Evolutionary conservation across 2,888 invertebrate species (phyloP).

Genomic region (Nomada fabriciana): DNA sequence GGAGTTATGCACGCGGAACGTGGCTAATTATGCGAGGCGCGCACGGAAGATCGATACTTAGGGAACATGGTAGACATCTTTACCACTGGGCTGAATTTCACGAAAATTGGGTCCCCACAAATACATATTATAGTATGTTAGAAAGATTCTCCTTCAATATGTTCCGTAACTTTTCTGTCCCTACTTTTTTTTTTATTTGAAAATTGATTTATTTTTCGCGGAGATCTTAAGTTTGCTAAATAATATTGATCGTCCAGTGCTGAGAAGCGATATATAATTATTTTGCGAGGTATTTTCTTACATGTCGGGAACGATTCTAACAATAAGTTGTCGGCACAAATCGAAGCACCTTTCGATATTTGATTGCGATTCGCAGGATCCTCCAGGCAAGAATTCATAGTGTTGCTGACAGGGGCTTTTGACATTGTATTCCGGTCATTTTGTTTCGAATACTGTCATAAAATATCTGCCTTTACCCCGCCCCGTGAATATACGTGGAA

Average conservation of each 20-base stretch:
- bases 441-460: slow-evolving; percentile 26
- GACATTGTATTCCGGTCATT: slow-evolving; percentile 23
- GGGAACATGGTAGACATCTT: slow-evolving; percentile 6
- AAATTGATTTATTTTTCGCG: neutral
- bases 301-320: neutral
- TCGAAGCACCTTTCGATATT: neutral
- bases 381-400: neutral
- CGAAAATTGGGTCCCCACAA: slow-evolving; percentile 6
- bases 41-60: neutral
- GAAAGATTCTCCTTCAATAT: neutral
- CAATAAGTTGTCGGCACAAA: neutral
- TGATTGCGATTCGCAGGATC: neutral
- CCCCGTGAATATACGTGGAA: slow-evolving; percentile 6
- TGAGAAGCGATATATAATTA: neutral
- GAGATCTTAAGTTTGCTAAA: neutral
- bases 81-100: slow-evolving; percentile 9
- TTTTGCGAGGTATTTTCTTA: neutral
- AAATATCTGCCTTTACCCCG: slow-evolving; percentile 9
- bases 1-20: slow-evolving; percentile 25
- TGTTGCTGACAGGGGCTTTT: slow-evolving; percentile 8
- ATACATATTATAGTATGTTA: neutral
- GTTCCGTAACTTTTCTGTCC: neutral
- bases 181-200: neutral
- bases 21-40: slow-evolving; percentile 37
- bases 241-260: neutral